Percentiles rank a stretch among this genome's conserved stretches.
phyloP scores from a whole-genome alignment of 2,888 invertebrate species.

The Venustoraphidia nigricollis region DNA sequence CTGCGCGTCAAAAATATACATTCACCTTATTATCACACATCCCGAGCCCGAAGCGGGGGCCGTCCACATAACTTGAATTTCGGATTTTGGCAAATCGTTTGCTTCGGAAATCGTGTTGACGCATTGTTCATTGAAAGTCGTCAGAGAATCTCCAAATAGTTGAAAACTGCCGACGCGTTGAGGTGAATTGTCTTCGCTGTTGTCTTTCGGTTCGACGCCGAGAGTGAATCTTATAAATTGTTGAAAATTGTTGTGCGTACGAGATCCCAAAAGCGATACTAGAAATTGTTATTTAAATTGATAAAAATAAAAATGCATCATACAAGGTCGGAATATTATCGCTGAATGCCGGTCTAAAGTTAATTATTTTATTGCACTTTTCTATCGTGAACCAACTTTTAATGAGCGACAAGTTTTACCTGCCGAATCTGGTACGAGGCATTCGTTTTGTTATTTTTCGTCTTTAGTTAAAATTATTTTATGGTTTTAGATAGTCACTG shows the following conservation, averaged over 20 bases:
- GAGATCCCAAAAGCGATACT: constrained; percentile 54
- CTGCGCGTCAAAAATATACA: constrained; percentile 5
- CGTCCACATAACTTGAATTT: constrained; percentile 79
- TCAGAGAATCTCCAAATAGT: constrained; percentile 45
- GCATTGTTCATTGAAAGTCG: constrained; percentile 66
- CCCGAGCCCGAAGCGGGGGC: constrained; percentile 75
- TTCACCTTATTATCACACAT: constrained; percentile 71
- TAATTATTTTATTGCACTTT: too few species aligned
- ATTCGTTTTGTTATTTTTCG: neutral
- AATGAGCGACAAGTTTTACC: too few species aligned
- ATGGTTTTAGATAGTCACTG: too few species aligned
- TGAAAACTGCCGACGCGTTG: constrained; percentile 54
- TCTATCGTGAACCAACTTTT: too few species aligned
- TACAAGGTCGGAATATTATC: too few species aligned
- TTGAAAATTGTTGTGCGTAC: constrained; percentile 47
- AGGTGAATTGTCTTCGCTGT: constrained; percentile 28
- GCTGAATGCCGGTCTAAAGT: too few species aligned
- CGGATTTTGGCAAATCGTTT: constrained; percentile 63
- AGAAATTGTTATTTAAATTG: constrained; percentile 3
- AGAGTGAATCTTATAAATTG: constrained; percentile 70
- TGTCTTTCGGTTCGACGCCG: constrained; percentile 48
- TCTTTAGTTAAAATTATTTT: too few species aligned
- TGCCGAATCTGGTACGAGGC: neutral
- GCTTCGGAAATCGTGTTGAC: constrained; percentile 71
- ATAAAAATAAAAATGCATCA: neutral